Evolutionary conservation across 2,888 invertebrate genomes (phyloP), one percentile per base, ranked within the genome.

Genomic region (Chironomus tentans): DNA sequence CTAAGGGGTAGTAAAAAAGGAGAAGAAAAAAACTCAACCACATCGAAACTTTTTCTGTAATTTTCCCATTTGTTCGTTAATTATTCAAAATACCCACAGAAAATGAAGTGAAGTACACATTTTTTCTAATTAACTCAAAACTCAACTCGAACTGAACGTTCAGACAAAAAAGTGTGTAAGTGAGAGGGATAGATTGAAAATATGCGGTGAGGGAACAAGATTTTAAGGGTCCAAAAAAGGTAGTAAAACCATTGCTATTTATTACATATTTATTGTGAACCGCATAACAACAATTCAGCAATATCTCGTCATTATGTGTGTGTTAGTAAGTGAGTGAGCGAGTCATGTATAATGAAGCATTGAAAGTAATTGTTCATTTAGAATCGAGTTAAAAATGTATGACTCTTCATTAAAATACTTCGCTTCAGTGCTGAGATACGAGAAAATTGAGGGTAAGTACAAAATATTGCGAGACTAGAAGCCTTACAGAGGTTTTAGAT

Each of bases 91-190:
- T 24, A 24, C 65, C 65, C 24, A 21, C 24, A 21, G 65, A 22
- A 38, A 24, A 65, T 65, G 22, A 65, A 65, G 65, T 65, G 65
- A 65, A 38, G 24, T 65, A 65, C 65, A 10, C 38, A 38, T 56
- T 65, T 65, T 65, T 65, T 65, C 65, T 65, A 65, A 65, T 65
- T 65, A 65, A 24, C 62, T 65, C 24, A 65, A 21, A 10, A 65
- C 4, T 13, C 22, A 65, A 65, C 4, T 13, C 13, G n/a, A n/a
- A n/a, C n/a, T n/a, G n/a, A n/a, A n/a, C n/a, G n/a, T 50, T 1
- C 22, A 7, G 22, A 4, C 15, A 50, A 50, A 50, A n/a, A 15
- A 15, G 15, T 3, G 24, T 3, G 24, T 24, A 4, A 24, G 62
- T 22, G 62, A 21, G 10, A 21, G 62, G 62, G 7, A 15, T 62